Conservation (phyloP, 2,113 vertebrate species). For the Sterna hirundo region DNA sequence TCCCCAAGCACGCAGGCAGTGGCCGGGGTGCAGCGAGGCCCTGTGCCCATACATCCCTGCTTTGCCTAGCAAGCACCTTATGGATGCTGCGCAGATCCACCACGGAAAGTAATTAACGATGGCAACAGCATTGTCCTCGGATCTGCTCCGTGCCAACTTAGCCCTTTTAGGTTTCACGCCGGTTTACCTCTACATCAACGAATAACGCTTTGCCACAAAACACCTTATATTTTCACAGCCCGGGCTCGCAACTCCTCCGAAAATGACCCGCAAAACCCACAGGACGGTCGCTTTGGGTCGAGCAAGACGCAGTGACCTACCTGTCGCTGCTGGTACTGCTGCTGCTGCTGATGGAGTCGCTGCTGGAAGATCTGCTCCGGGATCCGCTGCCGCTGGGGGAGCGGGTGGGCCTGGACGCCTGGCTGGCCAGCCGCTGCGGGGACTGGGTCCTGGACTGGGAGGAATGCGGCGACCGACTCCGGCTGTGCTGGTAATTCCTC, state of each 20-base stretch:
- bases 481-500: slow-evolving; percentile 92
- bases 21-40: neutral
- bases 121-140: neutral
- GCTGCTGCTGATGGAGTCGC: slow-evolving; percentile 97
- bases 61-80: neutral
- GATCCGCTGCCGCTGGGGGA: slow-evolving; percentile 93
- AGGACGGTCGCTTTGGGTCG: neutral
- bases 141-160: neutral
- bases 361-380: slow-evolving; percentile 93
- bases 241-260: neutral
- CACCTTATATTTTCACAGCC: neutral
- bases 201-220: rapidly evolving
- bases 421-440: slow-evolving; percentile 90
- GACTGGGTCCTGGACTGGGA: slow-evolving; percentile 93
- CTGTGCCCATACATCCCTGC: rapidly evolving
- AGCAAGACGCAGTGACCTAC: slow-evolving; percentile 71
- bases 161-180: neutral
- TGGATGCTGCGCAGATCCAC: rapidly evolving
- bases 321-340: slow-evolving; percentile 97
- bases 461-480: slow-evolving; percentile 93
- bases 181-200: rapidly evolving
- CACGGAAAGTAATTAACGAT: rapidly evolving
- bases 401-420: slow-evolving; percentile 83
- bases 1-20: neutral
- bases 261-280: rapidly evolving